phyloP scores from a whole-genome alignment of 2,113 vertebrate genomes.

The Sceloporus undulatus region DNA sequence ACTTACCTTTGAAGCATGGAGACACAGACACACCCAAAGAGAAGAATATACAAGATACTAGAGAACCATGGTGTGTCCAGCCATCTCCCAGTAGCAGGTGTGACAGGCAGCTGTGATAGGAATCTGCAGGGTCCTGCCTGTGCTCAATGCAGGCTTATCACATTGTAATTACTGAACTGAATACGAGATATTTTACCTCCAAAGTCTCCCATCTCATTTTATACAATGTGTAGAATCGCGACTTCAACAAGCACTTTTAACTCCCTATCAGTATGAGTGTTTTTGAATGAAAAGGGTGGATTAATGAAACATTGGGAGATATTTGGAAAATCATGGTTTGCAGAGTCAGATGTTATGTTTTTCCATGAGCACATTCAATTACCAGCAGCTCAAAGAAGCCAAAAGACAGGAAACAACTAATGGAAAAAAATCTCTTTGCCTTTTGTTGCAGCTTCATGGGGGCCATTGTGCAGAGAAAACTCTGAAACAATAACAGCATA shows the following conservation, averaged over 20 bases:
- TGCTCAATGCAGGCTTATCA: too few relatives aligned
- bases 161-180: too few relatives aligned
- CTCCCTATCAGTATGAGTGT: not conserved
- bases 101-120: too few relatives aligned
- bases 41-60: too few relatives aligned
- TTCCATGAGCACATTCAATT: conserved; percentile 11
- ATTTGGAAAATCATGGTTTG: not conserved
- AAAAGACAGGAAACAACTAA: conserved; percentile 13
- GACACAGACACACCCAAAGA: too few relatives aligned
- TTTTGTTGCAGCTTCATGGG: not conserved
- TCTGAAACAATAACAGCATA: conserved; percentile 15
- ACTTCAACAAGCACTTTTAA: not conserved
- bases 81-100: too few relatives aligned
- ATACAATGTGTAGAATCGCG: not conserved
- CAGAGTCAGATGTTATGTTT: not conserved
- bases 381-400: not conserved
- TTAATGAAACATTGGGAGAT: not conserved
- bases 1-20: too few relatives aligned
- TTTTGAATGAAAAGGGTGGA: not conserved
- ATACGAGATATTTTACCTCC: too few relatives aligned
- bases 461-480: conserved; percentile 11
- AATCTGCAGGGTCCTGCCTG: too few relatives aligned
- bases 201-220: not conserved
- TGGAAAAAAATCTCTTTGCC: conserved; percentile 23
- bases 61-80: too few relatives aligned